These are phyloP conservation scores for Calameuta idolon DNA, from an alignment of 2,888 invertebrate genomes.

Conservation along the genomic window DNA sequence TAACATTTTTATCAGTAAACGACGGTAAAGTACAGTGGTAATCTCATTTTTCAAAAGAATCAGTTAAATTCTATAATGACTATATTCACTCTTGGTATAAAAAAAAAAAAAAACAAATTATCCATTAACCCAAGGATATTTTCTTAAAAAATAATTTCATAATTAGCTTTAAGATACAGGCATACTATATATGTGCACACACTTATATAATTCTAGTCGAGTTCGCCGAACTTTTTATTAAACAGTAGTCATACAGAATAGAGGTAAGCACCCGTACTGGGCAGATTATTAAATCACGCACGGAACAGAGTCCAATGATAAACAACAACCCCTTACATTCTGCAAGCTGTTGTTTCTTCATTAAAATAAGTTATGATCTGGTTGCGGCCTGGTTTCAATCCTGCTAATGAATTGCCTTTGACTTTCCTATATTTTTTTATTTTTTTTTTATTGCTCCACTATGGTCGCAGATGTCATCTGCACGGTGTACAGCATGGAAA, in stretches of 20 bases:
- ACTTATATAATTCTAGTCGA: not conserved
- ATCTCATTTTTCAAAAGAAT: not conserved
- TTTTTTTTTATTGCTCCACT: not conserved
- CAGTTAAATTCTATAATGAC: not conserved
- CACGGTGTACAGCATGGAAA: not conserved
- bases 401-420: not conserved
- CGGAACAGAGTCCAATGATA: conserved; percentile 30
- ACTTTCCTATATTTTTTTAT: not conserved
- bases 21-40: not conserved
- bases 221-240: not conserved
- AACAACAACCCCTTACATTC: conserved; percentile 11
- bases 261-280: not conserved
- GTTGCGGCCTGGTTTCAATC: not conserved
- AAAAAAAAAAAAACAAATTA: not conserved
- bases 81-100: not conserved
- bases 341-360: not conserved
- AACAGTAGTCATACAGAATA: not conserved
- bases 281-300: conserved; percentile 26
- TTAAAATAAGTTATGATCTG: not conserved
- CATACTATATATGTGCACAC: not conserved
- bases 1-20: not conserved
- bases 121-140: not conserved
- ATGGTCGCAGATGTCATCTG: no score
- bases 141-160: not conserved
- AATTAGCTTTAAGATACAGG: not conserved